Percentiles rank a stretch among this genome's conserved stretches.
These are phyloP conservation scores for Actias luna DNA, from an alignment of 2,888 invertebrate genomes.

Conservation along the genomic window DNA sequence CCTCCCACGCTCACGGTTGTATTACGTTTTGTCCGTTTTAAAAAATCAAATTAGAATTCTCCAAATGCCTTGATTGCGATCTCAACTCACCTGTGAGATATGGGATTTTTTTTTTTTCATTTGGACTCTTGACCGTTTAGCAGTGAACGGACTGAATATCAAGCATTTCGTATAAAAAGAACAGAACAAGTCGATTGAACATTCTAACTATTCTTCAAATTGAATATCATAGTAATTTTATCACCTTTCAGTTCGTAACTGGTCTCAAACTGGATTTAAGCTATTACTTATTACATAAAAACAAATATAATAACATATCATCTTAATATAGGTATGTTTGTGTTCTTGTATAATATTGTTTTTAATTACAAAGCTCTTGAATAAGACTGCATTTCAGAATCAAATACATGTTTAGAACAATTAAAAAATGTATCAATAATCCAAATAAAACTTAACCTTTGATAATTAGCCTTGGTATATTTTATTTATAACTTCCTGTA, in stretches of 20 bases:
- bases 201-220: constrained; percentile 7
- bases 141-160: constrained; percentile 18
- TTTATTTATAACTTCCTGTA: not conserved
- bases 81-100: constrained; percentile 49
- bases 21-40: constrained; percentile 41
- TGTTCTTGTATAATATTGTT: not conserved
- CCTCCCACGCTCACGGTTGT: constrained; percentile 47
- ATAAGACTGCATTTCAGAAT: not conserved
- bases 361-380: not conserved
- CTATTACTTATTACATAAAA: not conserved
- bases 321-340: not conserved
- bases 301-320: not conserved
- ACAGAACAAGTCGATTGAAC: constrained; percentile 19
- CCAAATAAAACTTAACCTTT: not conserved
- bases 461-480: not conserved
- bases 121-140: constrained; percentile 28
- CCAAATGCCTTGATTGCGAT: constrained; percentile 50
- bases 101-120: constrained; percentile 43
- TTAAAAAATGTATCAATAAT: not conserved
- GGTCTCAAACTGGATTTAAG: not conserved
- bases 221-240: constrained; percentile 1
- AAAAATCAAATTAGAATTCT: constrained; percentile 64
- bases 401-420: not conserved
- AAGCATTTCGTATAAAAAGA: constrained; percentile 25
- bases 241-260: not conserved